Evolutionary conservation across 1,140 invertebrate genomes (phyloP).

Genomic region (Drosophila simulans): DNA sequence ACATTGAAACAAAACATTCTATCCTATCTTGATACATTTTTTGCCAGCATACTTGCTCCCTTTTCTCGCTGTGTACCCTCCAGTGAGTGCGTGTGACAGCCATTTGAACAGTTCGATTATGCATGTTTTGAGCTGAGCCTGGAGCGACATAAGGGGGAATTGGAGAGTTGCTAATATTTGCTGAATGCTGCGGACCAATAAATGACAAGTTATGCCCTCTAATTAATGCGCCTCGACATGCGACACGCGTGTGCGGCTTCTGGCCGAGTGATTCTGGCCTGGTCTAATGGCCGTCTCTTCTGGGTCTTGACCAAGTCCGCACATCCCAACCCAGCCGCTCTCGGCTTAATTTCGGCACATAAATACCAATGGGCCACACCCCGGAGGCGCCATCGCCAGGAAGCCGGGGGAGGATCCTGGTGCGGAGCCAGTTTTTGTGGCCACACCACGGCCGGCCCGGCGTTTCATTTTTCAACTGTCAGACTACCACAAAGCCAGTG

Average conservation of each 20-base stretch:
- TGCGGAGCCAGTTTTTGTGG: slow-evolving; percentile 50
- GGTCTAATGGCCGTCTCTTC: slow-evolving; percentile 1
- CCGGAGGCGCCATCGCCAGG: slow-evolving; percentile 6
- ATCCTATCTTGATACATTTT: not conserved
- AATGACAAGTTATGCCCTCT: slow-evolving; percentile 76
- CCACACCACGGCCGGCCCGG: slow-evolving; percentile 47
- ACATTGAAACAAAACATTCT: no score
- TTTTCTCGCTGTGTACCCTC: slow-evolving; percentile 12
- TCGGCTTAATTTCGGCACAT: slow-evolving; percentile 53
- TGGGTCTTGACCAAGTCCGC: slow-evolving; percentile 3
- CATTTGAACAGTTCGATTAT: slow-evolving; percentile 69
- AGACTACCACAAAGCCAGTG: slow-evolving; percentile 49
- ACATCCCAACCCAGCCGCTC: not conserved
- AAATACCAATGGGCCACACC: slow-evolving; percentile 38
- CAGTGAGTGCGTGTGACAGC: slow-evolving; percentile 28
- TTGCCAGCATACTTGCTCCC: not conserved
- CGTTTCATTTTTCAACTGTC: slow-evolving; percentile 58
- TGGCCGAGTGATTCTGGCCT: slow-evolving; percentile 20
- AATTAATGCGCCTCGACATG: slow-evolving; percentile 76
- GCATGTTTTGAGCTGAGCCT: slow-evolving; percentile 31
- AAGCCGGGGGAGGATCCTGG: slow-evolving; percentile 4
- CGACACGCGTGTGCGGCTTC: slow-evolving; percentile 52
- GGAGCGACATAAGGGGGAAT: not conserved
- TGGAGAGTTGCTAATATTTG: slow-evolving; percentile 50
- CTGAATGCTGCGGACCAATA: slow-evolving; percentile 61